Evolutionary conservation across 2,797 vertebrate genomes (phyloP), one percentile per base, ranked within the genome.

Genomic region (Synaphobranchus kaupii): DNA sequence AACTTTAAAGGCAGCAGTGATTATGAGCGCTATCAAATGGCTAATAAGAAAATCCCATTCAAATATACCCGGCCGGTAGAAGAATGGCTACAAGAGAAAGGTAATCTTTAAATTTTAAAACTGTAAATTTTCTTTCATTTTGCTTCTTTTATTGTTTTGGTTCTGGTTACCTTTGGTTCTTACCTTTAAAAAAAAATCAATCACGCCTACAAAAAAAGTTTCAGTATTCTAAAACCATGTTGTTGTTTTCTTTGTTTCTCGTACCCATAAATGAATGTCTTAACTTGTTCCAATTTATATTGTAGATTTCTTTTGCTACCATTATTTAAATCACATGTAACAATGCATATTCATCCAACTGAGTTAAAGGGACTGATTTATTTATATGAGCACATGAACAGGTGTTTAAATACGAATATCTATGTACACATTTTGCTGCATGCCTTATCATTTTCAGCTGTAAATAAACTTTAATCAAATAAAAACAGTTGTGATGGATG

Each of bases 41-140:
- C 98, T 97, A 99, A 97, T 97, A 98, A 98, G 98, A 99, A 99
- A 98, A 98, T 99, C 95, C 98, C 98, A 95, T 99, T 98, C 97
- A 99, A 99, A 98, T 98, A 98, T 95, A 93, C 97, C 96, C 96
- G 98, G 94, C 97, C 97, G 17, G 97, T 99, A 96, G 98, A 99
- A 90, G 98, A 99, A 92, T 99, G 98, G 97, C 98, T 99, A 87
- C 98, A 98, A 94, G 98, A 99, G 94, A 99, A 99, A 99, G 98
- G 98, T 99, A 99, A 98, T 92, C 95, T 92, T 95, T 94, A 93
- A 95, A 95, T 86, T 85, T 63, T 81, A 34, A 71, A 86, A 54
- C 52, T 28, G 60, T 95, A 94, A 91, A 96, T 95, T 95, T 96
- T 96, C 94, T 94, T 93, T 94, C 92, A 95, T 93, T 95, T 60